A percentile compares a stretch with the other conserved stretches of the same genome.
Evolutionary conservation across 2,797 vertebrate genomes (phyloP).

Genomic region (Acanthurus lineatus): DNA sequence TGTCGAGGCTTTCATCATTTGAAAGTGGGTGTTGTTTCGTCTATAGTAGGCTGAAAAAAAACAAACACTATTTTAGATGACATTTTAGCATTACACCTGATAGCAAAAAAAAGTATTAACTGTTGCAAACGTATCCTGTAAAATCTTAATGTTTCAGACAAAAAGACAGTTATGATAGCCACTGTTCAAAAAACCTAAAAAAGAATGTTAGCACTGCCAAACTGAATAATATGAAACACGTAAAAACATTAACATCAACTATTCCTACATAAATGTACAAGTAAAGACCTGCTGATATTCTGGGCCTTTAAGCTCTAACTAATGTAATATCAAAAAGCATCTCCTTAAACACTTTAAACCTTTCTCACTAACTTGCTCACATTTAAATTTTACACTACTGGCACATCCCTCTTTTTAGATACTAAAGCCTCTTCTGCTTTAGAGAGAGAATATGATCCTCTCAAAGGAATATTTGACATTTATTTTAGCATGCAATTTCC

Average conservation of each 20-base stretch:
- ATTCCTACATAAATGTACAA: background rate
- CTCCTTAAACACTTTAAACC: conserved; percentile 2
- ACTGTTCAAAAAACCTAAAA: background rate
- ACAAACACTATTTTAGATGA: background rate
- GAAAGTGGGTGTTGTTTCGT: too few species aligned
- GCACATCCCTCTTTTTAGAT: conserved; percentile 14
- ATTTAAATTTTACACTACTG: conserved; percentile 19
- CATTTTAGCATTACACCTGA: background rate
- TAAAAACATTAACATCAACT: conserved; percentile 4
- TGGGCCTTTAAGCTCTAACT: background rate
- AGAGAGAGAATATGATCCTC: background rate
- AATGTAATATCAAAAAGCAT: conserved; percentile 1
- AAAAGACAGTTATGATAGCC: background rate
- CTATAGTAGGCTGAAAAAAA: too few species aligned
- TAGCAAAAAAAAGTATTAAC: background rate
- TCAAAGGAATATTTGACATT: conserved; percentile 59
- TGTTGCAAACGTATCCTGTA: background rate
- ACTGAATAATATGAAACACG: conserved; percentile 1
- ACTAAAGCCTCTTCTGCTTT: conserved; percentile 19
- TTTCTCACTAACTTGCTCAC: background rate
- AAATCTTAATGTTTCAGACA: background rate
- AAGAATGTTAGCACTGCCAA: background rate
- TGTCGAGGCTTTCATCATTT: too few species aligned
- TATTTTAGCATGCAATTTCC: conserved; percentile 44
- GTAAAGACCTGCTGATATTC: background rate